Conservation (phyloP, 2,797 vertebrate genomes). For the Cetoscarus ocellatus region DNA sequence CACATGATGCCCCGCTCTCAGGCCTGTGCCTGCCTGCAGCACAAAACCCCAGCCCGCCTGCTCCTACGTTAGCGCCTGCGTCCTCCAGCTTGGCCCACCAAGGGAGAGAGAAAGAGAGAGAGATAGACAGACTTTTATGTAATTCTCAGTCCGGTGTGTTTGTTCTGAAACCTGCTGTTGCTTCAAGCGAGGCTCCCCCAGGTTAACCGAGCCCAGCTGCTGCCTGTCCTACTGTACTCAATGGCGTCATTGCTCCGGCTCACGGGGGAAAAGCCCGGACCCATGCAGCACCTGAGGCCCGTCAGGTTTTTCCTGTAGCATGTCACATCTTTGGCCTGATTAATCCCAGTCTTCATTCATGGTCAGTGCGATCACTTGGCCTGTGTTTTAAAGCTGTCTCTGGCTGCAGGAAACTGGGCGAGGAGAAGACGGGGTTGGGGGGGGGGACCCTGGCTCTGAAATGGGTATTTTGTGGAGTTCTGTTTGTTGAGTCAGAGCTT, state of each 20-base stretch:
- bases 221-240: slow-evolving; percentile 53
- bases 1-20: slow-evolving; percentile 58
- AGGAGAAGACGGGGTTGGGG: slow-evolving; percentile 55
- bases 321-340: slow-evolving; percentile 67
- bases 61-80: slow-evolving; percentile 57
- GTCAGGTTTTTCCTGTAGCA: slow-evolving; percentile 38
- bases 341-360: slow-evolving; percentile 67
- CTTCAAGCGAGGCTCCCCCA: slow-evolving; percentile 60
- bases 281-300: slow-evolving; percentile 68
- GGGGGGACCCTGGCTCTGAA: slow-evolving; percentile 71
- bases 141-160: slow-evolving; percentile 69
- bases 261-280: slow-evolving; percentile 25
- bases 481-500: slow-evolving; percentile 88
- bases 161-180: slow-evolving; percentile 68
- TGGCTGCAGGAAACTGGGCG: slow-evolving; percentile 64
- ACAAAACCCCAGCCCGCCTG: slow-evolving; percentile 65
- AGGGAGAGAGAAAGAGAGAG: slow-evolving; percentile 59
- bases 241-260: slow-evolving; percentile 34
- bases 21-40: slow-evolving; percentile 63
- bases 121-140: slow-evolving; percentile 78
- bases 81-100: slow-evolving; percentile 65
- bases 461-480: slow-evolving; percentile 83
- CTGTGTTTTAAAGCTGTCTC: slow-evolving; percentile 56
- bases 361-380: slow-evolving; percentile 60
- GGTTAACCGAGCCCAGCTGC: slow-evolving; percentile 73